Conservation (phyloP, 2,797 vertebrate genomes). For the Phrynocephalus guinanensis region DNA sequence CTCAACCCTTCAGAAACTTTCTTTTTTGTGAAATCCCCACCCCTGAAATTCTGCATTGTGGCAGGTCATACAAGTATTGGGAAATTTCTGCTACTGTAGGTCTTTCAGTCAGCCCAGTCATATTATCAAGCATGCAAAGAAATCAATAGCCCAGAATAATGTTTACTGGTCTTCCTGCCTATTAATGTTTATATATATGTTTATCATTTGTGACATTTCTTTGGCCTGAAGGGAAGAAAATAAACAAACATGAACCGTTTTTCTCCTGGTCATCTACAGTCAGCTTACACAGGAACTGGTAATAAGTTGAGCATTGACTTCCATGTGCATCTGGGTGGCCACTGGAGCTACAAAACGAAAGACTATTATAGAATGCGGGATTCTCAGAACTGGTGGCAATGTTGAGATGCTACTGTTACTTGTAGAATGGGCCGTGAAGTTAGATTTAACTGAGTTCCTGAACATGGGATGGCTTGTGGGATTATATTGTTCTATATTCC, state of each 20-base stretch:
- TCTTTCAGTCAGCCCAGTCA: background rate
- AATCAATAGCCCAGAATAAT: background rate
- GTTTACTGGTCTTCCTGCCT: background rate
- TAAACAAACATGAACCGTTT: background rate
- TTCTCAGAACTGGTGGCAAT: too few relatives aligned
- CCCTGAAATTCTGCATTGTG: background rate
- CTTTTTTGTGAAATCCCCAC: background rate
- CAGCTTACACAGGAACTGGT: too few relatives aligned
- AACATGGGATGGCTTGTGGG: too few relatives aligned
- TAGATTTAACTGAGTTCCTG: too few relatives aligned
- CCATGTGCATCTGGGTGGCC: too few relatives aligned
- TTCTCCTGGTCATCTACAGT: background rate
- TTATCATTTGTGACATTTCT: background rate
- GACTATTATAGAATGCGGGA: too few relatives aligned
- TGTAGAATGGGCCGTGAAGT: too few relatives aligned
- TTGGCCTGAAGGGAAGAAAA: background rate
- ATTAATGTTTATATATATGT: background rate
- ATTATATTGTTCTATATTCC: too few relatives aligned
- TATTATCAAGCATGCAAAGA: background rate
- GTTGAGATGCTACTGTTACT: too few relatives aligned
- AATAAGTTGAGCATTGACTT: too few relatives aligned
- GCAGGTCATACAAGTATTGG: background rate
- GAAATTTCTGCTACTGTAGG: background rate
- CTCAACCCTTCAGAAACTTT: slow-evolving; percentile 24
- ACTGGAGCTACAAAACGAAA: too few relatives aligned